Conservation (phyloP, 2,113 vertebrate genomes). For the Oryzias melastigma region DNA sequence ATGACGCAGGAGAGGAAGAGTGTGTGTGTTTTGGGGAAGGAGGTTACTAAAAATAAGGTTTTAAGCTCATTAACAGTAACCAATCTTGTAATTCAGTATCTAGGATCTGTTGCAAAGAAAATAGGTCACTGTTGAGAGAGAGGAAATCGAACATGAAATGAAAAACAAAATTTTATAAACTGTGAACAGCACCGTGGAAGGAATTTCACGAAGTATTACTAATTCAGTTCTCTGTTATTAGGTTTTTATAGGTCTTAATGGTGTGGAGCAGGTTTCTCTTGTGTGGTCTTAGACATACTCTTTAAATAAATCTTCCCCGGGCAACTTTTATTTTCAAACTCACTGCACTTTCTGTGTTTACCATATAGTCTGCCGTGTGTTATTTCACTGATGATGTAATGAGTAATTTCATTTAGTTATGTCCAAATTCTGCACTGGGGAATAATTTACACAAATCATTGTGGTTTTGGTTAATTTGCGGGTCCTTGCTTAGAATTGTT, state of each 20-base stretch:
- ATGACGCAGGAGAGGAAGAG: background rate
- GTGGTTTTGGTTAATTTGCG: slow-evolving; percentile 28
- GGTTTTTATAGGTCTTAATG: slow-evolving; percentile 30
- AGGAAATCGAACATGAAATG: slow-evolving; percentile 45
- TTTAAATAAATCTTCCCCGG: slow-evolving; percentile 9
- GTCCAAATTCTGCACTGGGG: slow-evolving; percentile 27
- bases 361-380: slow-evolving; percentile 20
- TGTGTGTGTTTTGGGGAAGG: background rate
- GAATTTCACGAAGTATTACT: slow-evolving; percentile 28
- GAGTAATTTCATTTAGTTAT: slow-evolving; percentile 18
- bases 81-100: slow-evolving; percentile 54
- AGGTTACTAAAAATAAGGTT: slow-evolving; percentile 44
- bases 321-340: slow-evolving; percentile 1
- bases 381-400: slow-evolving; percentile 30
- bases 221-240: slow-evolving; percentile 35
- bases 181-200: slow-evolving; percentile 24
- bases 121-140: slow-evolving; percentile 40
- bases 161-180: slow-evolving; percentile 35
- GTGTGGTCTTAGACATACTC: background rate
- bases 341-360: background rate
- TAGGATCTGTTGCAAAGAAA: slow-evolving; percentile 51
- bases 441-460: slow-evolving; percentile 49
- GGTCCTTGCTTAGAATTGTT: slow-evolving; percentile 51
- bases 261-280: background rate
- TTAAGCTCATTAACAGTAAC: slow-evolving; percentile 58